phyloP scores from a whole-genome alignment of 2,888 invertebrate species.

The Palloptera scutellata region DNA sequence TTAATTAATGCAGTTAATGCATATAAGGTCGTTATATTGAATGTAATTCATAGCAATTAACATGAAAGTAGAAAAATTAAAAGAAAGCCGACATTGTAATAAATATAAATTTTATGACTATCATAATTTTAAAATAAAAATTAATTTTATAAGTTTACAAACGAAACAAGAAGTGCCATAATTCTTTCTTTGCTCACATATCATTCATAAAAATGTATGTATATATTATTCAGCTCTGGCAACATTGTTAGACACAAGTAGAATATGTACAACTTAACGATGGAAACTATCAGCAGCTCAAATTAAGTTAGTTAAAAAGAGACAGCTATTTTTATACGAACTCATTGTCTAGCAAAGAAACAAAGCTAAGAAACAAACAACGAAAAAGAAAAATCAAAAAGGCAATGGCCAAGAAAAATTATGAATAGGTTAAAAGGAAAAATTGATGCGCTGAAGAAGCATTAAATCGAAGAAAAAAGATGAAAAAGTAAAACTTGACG shows the following conservation, averaged over 20 bases:
- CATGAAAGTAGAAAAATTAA: not conserved
- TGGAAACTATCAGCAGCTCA: too few species aligned
- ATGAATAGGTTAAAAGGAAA: not conserved
- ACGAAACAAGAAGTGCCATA: too few species aligned
- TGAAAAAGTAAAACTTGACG: conserved; percentile 28
- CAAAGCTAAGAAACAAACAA: conserved; percentile 15
- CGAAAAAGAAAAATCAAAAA: not conserved
- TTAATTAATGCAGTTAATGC: not conserved
- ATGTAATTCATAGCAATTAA: not conserved
- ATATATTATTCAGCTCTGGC: too few species aligned
- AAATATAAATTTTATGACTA: too few species aligned
- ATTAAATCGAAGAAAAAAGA: conserved; percentile 22
- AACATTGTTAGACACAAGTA: not conserved
- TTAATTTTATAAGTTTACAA: too few species aligned
- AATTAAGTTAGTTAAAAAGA: not conserved
- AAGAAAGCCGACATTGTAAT: too few species aligned
- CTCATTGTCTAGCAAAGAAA: conserved; percentile 30
- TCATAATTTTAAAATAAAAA: not conserved
- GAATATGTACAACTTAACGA: not conserved
- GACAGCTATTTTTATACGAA: not conserved
- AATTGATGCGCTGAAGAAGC: not conserved
- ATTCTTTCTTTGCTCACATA: too few species aligned
- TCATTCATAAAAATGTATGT: too few species aligned
- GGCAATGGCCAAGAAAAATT: not conserved
- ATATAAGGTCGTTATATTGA: not conserved